Evolutionary conservation across 1,140 invertebrate genomes (phyloP), one percentile per base, ranked within the genome.

Genomic region (Drosophila gunungcola): DNA sequence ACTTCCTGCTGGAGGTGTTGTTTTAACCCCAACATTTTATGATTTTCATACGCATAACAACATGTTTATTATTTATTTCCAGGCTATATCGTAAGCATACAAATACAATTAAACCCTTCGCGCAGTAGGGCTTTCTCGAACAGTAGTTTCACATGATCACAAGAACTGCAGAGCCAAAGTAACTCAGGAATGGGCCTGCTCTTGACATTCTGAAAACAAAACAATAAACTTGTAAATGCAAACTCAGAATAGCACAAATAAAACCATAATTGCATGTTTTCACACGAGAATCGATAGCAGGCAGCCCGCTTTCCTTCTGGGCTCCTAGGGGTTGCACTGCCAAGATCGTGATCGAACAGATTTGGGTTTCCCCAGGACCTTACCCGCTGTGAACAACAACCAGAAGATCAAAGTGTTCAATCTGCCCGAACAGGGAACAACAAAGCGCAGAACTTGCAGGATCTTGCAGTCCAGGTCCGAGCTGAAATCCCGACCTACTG

Each of bases 241-340:
- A 52, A 69, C 46, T 60, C 32, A 54, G 42, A 77, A 84, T 75
- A 74, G 29, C 67, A 86, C 67, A 81, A 86, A 77, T 73, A 86
- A 82, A 82, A 88, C 83, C 78, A 78, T 85, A 85, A 85, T 85
- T 85, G 83, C 78, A 78, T 88, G 83, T 82, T 88, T 85, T 85
- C 82, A 88, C 82, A 85, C 82, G 82, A 86, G 78, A 85, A 88
- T 88, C 78, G 69, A 86, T 88, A 67, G 62, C 60, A 46, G 12
- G 6, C 53, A 41, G n/a, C 45, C 13, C 51, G 11, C 42, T 29
- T 38, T 9, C 27, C 12, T 56, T n/a, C 9, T 43, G 13, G n/a
- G 21, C 6, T 38, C 34, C 45, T 34, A 49, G 27, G 78, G 81
- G 81, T 80, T 73, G 80, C 58, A 43, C 16, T 29, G 12, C 25